Conservation (phyloP, 2,113 vertebrate species). For the Apodemus sylvaticus region DNA sequence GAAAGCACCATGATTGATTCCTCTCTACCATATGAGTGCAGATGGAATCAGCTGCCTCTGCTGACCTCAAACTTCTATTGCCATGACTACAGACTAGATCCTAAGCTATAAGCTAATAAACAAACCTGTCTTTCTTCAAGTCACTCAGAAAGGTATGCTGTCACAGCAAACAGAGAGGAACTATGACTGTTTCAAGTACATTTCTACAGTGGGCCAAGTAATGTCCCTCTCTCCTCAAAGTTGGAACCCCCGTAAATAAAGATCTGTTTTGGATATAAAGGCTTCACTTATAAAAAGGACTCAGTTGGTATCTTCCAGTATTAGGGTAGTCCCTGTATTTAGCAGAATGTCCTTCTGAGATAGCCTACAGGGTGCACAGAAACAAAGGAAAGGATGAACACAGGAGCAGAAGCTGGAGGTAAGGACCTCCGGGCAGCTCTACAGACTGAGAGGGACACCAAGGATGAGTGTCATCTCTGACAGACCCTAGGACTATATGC, state of each 20-base stretch:
- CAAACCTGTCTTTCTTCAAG: background rate
- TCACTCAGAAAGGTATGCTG: background rate
- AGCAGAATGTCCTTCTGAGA: background rate
- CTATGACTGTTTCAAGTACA: background rate
- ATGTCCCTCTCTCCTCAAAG: background rate
- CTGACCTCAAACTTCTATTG: too few relatives aligned
- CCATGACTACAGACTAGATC: too few relatives aligned
- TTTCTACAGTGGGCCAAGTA: background rate
- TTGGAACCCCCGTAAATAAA: background rate
- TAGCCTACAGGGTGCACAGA: background rate
- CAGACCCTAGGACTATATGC: rapidly evolving
- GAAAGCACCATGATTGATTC: background rate
- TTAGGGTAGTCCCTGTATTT: background rate
- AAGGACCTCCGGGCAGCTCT: background rate
- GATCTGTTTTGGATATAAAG: background rate
- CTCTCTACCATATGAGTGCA: background rate
- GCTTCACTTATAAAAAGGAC: background rate
- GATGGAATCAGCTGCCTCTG: background rate
- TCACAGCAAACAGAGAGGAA: background rate
- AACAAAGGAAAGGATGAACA: background rate
- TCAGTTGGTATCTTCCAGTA: background rate
- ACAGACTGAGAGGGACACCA: background rate
- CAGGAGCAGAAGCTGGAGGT: background rate
- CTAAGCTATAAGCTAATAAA: background rate
- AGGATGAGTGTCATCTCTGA: background rate